Conservation (phyloP, 2,113 vertebrate genomes). For the Apistogramma diplotaenia region DNA sequence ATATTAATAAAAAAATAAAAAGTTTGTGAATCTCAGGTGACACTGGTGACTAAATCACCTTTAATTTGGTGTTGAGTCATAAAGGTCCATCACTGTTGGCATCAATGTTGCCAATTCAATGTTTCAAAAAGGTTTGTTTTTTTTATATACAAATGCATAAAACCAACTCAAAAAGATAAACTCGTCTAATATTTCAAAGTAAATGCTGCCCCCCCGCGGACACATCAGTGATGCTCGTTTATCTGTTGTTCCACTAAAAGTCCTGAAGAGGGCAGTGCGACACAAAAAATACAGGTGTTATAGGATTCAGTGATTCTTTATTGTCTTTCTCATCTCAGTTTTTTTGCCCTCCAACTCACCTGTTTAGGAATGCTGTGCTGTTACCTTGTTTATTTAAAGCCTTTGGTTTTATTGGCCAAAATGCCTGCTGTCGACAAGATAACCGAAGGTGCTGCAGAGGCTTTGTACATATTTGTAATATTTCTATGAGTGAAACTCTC, state of each 20-base stretch:
- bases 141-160: background rate
- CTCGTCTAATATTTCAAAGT: background rate
- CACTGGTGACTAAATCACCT: no score
- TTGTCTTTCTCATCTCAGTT: no score
- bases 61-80: no score
- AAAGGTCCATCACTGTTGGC: no score
- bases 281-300: constrained; percentile 23
- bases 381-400: background rate
- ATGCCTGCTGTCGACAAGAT: background rate
- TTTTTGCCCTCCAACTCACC: background rate
- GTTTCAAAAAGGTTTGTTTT: background rate
- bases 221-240: background rate
- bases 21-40: no score
- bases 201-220: constrained; percentile 12
- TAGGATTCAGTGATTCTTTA: no score
- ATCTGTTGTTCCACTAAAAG: background rate
- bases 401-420: background rate
- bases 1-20: no score
- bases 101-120: no score
- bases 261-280: constrained; percentile 56
- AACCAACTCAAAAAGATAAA: background rate
- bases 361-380: background rate
- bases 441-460: background rate
- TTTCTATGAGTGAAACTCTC: background rate
- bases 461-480: background rate